A percentile compares a stretch with the other conserved stretches of the same genome.
Evolutionary conservation across 2,888 invertebrate species (phyloP).

Genomic region (Drosophila peninsularis): DNA sequence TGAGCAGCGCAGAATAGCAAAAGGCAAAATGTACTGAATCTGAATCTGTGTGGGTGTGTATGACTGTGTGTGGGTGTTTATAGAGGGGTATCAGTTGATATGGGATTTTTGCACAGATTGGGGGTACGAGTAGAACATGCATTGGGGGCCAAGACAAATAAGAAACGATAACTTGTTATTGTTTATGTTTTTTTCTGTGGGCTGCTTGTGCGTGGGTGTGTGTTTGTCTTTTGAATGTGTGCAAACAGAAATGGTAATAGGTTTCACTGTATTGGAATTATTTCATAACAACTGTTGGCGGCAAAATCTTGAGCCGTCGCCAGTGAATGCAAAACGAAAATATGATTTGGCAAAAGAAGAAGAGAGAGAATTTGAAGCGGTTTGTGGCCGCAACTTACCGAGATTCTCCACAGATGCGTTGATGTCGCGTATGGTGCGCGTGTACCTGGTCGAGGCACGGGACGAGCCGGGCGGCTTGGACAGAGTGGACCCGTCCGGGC

Average conservation of each 20-base stretch:
- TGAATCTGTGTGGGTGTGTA: slow-evolving; percentile 3
- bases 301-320: slow-evolving; percentile 40
- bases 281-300: slow-evolving; percentile 42
- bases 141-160: slow-evolving; percentile 44
- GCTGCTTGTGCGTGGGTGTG: slow-evolving; percentile 17
- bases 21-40: slow-evolving; percentile 5
- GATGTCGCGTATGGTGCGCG: slow-evolving; percentile 88
- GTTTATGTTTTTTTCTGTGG: slow-evolving; percentile 24
- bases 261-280: slow-evolving; percentile 53
- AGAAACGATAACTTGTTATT: slow-evolving; percentile 47
- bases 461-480: slow-evolving; percentile 79
- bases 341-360: slow-evolving; percentile 4
- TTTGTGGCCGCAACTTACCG: slow-evolving; percentile 85
- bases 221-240: slow-evolving; percentile 35
- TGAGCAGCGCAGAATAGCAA: slow-evolving; percentile 24
- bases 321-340: slow-evolving; percentile 33
- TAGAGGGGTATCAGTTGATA: slow-evolving; percentile 13
- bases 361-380: too few relatives aligned
- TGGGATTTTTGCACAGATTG: slow-evolving; percentile 39
- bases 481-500: slow-evolving; percentile 60
- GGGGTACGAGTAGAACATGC: slow-evolving; percentile 36
- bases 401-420: slow-evolving; percentile 91
- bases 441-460: slow-evolving; percentile 85
- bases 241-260: slow-evolving; percentile 73
- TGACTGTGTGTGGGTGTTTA: background rate